Base-by-base conservation (phyloP, 2,888 invertebrate genomes). In the Gerris lacustris region DNA sequence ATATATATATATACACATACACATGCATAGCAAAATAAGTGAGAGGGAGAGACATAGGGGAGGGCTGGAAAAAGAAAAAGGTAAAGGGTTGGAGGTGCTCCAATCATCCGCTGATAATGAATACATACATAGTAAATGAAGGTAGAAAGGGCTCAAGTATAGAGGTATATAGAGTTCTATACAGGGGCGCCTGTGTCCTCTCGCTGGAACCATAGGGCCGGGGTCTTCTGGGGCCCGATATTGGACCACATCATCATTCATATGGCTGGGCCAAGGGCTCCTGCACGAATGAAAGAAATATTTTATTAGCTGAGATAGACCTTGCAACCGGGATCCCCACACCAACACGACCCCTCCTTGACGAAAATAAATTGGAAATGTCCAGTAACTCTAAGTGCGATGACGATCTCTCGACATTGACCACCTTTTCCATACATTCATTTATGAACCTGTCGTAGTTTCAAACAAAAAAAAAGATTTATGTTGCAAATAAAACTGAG, bases 281-380 rank as follows among this genome's bases (percentile, higher is more conserved):
- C 15, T 15, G 9, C 9, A 15, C 9, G 15, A 55, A 11, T 15
- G 55, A 55, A 55, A 55, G 11, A 55, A 55, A 55, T 55, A 55
- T 55, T 55, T 55, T 55, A 55, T 55, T 55, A 55, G 55, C 55
- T 55, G 9, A 55, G 55, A 55, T 55, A 55, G 55, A 55, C 11
- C 15, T 55, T 9, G 55, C 9, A 31, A 31, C 31, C 31, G 9
- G 55, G 55, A 11, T 55, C 55, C 55, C 55, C 15, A 55, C 11
- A 9, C 55, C 9, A 15, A 9, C 55, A 9, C 55, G 9, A 55
- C 55, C 55, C 55, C 15, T 15, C 55, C 55, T 55, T 55, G 55
- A 55, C 55, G 55, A 55, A 55, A 55, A 55, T 55, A 55, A 55
- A 55, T 55, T 55, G 55, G 55, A 55, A 55, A 55, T 55, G 55